A percentile compares a stretch with the other conserved stretches of the same genome.
phyloP scores from a whole-genome alignment of 2,888 invertebrate species.

The Chydorus sphaericus region DNA sequence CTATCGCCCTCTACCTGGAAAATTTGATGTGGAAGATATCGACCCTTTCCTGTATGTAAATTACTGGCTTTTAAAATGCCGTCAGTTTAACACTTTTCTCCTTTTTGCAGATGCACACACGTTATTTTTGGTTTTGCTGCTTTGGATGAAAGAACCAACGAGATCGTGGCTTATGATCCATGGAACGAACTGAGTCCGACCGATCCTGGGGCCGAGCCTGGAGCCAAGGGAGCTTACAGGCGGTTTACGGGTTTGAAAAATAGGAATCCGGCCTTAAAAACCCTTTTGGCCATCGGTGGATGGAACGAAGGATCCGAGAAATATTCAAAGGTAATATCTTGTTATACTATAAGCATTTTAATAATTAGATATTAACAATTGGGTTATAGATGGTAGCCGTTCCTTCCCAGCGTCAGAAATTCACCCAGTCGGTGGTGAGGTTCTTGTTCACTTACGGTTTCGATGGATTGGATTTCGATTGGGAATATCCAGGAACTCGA shows the following conservation, averaged over 20 bases:
- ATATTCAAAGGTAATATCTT: constrained; percentile 35
- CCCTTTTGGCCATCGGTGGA: constrained; percentile 30
- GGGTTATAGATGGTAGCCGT: constrained; percentile 12
- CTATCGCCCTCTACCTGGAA: constrained; percentile 46
- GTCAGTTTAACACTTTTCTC: too few relatives aligned
- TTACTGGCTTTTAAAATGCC: too few relatives aligned
- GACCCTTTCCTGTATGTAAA: constrained; percentile 44
- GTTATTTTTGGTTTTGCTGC: constrained; percentile 59
- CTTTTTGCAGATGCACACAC: too few relatives aligned
- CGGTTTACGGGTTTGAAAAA: constrained; percentile 26
- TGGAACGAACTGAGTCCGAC: constrained; percentile 44
- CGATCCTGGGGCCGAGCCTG: constrained; percentile 44
- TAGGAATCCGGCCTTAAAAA: constrained; percentile 25
- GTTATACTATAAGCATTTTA: not conserved
- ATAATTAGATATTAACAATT: not conserved
- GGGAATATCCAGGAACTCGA: constrained; percentile 44
- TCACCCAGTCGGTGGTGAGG: constrained; percentile 8
- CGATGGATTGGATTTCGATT: constrained; percentile 26
- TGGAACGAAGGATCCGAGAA: constrained; percentile 41
- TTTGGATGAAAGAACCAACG: constrained; percentile 38
- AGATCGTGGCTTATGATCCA: constrained; percentile 25
- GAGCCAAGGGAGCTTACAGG: constrained; percentile 33
- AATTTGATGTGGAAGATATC: constrained; percentile 48
- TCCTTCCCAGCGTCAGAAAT: constrained; percentile 1
- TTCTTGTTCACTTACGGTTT: constrained; percentile 21